Evolutionary conservation across 2,888 invertebrate species (phyloP).

Genomic region (Ichneumoninae sp.): DNA sequence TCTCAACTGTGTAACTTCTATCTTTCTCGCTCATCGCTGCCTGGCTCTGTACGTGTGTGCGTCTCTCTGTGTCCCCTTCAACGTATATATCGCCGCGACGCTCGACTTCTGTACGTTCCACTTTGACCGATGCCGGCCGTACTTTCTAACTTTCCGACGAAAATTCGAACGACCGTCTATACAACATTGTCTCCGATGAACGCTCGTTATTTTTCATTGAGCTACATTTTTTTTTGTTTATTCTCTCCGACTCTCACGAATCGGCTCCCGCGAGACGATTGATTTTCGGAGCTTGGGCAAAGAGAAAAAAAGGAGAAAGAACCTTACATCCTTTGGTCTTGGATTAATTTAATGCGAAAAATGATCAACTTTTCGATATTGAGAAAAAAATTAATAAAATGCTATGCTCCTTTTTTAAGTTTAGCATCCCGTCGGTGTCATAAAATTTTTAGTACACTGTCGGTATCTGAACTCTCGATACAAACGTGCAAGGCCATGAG

Average conservation of each 20-base stretch:
- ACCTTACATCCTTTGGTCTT: background rate
- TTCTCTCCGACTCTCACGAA: background rate
- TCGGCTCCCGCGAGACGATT: background rate
- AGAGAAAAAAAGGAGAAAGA: background rate
- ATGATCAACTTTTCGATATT: background rate
- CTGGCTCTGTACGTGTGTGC: conserved; percentile 21
- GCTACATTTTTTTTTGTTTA: background rate
- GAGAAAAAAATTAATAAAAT: background rate
- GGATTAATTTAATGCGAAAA: background rate
- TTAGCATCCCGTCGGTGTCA: conserved; percentile 13
- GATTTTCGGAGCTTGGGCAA: conserved; percentile 7
- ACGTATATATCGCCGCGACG: conserved; percentile 62
- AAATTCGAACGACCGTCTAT: conserved; percentile 55
- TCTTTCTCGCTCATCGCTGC: conserved; percentile 46
- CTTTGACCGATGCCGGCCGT: conserved; percentile 68
- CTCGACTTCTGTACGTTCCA: conserved; percentile 67
- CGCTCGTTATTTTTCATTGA: background rate
- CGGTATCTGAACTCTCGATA: conserved; percentile 28
- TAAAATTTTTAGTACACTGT: conserved; percentile 32
- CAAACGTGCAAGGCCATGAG: conserved; percentile 18
- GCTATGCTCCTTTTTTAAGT: background rate
- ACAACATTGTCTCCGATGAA: background rate
- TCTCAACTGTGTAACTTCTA: conserved; percentile 4
- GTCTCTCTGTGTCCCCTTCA: conserved; percentile 45
- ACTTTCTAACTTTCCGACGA: conserved; percentile 67